Conservation (phyloP, 2,888 invertebrate species). For the Achlya flavicornis region DNA sequence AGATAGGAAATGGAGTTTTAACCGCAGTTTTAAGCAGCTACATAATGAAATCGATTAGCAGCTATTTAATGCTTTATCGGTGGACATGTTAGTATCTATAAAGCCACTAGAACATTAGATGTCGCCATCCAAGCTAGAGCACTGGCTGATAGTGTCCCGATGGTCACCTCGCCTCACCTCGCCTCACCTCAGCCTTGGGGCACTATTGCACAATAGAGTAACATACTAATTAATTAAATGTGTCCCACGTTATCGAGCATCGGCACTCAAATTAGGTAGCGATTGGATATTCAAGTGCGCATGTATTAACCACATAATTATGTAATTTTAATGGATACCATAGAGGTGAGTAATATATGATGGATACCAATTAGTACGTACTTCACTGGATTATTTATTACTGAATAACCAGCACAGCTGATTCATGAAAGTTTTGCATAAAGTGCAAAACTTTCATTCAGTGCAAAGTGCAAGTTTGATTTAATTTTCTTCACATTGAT, state of each 20-base stretch:
- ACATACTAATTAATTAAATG: neutral
- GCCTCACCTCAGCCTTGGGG: neutral
- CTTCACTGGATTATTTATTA: neutral
- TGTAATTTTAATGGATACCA: neutral
- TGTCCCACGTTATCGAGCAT: neutral
- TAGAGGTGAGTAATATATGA: too few relatives aligned
- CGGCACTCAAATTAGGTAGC: neutral
- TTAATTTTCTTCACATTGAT: too few relatives aligned
- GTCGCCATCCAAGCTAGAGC: neutral
- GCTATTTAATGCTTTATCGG: neutral
- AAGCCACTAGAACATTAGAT: slow-evolving; percentile 1
- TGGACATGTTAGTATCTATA: neutral
- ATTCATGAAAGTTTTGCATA: too few relatives aligned
- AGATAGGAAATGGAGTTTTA: too few relatives aligned
- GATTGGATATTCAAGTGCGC: neutral
- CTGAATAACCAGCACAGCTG: neutral
- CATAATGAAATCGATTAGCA: too few relatives aligned
- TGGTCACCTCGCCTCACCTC: too few relatives aligned
- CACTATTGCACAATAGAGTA: neutral
- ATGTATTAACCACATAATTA: neutral
- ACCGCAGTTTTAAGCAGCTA: too few relatives aligned
- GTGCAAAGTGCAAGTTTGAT: too few relatives aligned
- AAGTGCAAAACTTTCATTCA: too few relatives aligned
- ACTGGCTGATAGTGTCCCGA: neutral
- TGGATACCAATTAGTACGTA: neutral